phyloP scores from a whole-genome alignment of 2,113 vertebrate genomes.

The Bagarius yarrelli region DNA sequence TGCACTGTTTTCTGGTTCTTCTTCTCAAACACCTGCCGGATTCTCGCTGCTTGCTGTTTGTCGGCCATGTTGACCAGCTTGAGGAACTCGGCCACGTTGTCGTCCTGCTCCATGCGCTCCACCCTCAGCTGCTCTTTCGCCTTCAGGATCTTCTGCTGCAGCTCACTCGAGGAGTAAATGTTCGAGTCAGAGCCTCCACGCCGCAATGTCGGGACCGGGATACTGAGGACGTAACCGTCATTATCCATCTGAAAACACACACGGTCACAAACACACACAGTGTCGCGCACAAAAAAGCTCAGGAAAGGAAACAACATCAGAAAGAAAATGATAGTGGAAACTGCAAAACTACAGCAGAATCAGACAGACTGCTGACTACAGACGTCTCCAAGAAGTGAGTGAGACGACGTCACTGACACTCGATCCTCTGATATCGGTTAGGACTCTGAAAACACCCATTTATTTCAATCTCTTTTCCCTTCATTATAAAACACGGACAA shows the following conservation, averaged over 20 bases:
- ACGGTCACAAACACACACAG: neutral
- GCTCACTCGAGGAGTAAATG: constrained; percentile 58
- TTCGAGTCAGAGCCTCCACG: constrained; percentile 78
- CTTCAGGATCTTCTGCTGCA: constrained; percentile 97
- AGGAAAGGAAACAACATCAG: neutral
- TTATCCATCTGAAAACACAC: constrained; percentile 74
- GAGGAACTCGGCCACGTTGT: constrained; percentile 92
- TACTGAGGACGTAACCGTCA: constrained; percentile 70
- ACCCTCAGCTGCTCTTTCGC: constrained; percentile 96
- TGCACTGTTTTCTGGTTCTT: constrained; percentile 96
- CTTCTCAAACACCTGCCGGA: constrained; percentile 97
- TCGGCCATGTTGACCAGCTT: constrained; percentile 93
- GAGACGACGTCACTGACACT: too few species aligned
- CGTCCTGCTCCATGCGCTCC: constrained; percentile 88
- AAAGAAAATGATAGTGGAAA: neutral
- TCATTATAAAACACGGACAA: too few species aligned
- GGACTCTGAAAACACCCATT: too few species aligned
- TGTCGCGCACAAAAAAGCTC: neutral
- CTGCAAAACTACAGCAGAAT: neutral
- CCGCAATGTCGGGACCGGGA: constrained; percentile 70
- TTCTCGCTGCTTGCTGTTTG: constrained; percentile 89
- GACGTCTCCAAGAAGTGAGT: neutral
- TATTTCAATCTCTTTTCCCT: too few species aligned
- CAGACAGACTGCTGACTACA: constrained; percentile 7
- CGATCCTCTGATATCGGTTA: too few species aligned